Percentiles rank a stretch among this genome's conserved stretches.
Conservation (phyloP, 92 coral and sea anemone species). For the Parazoanthus atlanticus region DNA sequence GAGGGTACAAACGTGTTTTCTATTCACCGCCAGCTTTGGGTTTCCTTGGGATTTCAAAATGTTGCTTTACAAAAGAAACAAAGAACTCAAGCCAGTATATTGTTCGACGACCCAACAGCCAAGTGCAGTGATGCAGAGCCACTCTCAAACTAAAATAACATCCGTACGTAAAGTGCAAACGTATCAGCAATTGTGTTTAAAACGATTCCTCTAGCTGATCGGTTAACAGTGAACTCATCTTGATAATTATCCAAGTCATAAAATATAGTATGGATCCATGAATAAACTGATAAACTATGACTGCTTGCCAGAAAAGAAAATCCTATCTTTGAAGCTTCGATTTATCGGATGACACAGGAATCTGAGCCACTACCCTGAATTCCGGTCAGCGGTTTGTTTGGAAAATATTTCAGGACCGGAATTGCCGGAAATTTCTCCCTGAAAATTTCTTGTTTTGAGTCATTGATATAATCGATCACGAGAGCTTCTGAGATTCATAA, state of each 20-base stretch:
- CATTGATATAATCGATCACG: too few species aligned
- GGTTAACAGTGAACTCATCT: background rate
- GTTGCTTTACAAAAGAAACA: background rate
- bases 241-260: background rate
- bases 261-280: background rate
- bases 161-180: background rate
- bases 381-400: slow-evolving; percentile 41
- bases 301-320: background rate
- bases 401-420: too few species aligned
- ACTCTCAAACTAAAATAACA: background rate
- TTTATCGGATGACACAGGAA: slow-evolving; percentile 13
- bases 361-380: slow-evolving; percentile 13
- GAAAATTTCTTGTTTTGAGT: background rate
- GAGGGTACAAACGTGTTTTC: background rate
- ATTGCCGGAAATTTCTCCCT: background rate
- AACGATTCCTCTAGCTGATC: background rate
- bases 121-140: background rate
- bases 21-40: background rate
- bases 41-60: slow-evolving; percentile 5
- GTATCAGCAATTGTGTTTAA: background rate
- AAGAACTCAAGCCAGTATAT: slow-evolving; percentile 11
- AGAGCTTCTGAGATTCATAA: background rate
- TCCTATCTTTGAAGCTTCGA: background rate
- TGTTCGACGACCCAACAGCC: background rate
- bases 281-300: background rate